Conservation (phyloP, 2,888 invertebrate genomes). For the Drosophila prostipennis region DNA sequence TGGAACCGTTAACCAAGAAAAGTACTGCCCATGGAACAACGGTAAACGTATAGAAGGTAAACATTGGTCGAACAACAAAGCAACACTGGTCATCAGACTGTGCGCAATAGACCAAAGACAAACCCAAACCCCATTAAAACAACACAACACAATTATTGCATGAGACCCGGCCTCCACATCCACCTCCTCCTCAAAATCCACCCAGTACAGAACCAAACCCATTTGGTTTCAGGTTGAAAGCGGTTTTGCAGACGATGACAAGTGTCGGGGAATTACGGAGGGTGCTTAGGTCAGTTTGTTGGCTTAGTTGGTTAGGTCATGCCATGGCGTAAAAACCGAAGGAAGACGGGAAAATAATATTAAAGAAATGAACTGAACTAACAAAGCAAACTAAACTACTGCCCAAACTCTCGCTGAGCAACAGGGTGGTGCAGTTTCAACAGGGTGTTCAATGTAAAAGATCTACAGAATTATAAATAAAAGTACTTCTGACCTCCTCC, state of each 20-base stretch:
- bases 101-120: conserved; percentile 42
- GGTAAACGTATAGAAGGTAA: conserved; percentile 29
- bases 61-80: conserved; percentile 6
- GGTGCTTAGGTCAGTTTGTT: conserved; percentile 46
- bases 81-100: conserved; percentile 27
- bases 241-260: conserved; percentile 33
- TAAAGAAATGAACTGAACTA: no score
- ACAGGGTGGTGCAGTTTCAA: background rate
- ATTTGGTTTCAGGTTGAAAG: conserved; percentile 37
- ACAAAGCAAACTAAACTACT: conserved; percentile 21
- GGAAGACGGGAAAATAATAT: conserved; percentile 11
- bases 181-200: background rate
- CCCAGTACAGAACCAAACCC: background rate
- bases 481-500: no score
- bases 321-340: conserved; percentile 25
- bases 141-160: conserved; percentile 39
- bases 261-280: conserved; percentile 10
- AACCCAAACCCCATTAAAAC: conserved; percentile 34
- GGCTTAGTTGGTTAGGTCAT: conserved; percentile 42
- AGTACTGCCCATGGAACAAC: conserved; percentile 12
- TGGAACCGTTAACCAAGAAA: conserved; percentile 10
- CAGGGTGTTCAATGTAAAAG: background rate
- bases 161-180: background rate
- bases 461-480: no score
- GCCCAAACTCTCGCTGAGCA: background rate